phyloP scores from a whole-genome alignment of 1,140 invertebrate species.

The Leptinotarsa defecta region DNA sequence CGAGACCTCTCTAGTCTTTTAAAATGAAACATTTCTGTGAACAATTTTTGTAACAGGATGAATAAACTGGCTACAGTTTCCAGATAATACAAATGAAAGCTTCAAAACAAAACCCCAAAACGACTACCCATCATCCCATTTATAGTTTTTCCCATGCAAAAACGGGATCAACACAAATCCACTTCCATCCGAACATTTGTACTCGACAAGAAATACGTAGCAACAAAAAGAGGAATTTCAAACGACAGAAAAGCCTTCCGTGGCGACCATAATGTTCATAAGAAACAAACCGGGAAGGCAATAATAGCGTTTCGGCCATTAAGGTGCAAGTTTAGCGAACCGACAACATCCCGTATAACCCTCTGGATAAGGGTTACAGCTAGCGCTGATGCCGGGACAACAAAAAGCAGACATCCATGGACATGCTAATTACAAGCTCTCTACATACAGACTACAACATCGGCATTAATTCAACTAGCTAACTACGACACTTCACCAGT shows the following conservation, averaged over 20 bases:
- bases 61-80: no score
- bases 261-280: constrained; percentile 27
- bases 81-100: no score
- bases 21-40: no score
- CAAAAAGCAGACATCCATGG: constrained; percentile 52
- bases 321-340: constrained; percentile 32
- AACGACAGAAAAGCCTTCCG: constrained; percentile 16
- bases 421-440: constrained; percentile 55
- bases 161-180: background rate
- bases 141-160: background rate
- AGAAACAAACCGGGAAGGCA: constrained; percentile 36
- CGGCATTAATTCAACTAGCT: constrained; percentile 54
- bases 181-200: background rate
- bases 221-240: background rate
- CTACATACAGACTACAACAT: constrained; percentile 51
- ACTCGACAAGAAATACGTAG: background rate
- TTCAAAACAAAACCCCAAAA: no score
- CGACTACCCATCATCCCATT: no score
- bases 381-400: constrained; percentile 37
- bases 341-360: constrained; percentile 36
- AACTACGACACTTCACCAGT: constrained; percentile 42
- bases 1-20: no score
- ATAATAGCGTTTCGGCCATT: constrained; percentile 37
- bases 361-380: constrained; percentile 46
- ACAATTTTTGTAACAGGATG: no score